Base-by-base conservation (phyloP, 2,797 vertebrate genomes). In the Protosalanx chinensis region DNA sequence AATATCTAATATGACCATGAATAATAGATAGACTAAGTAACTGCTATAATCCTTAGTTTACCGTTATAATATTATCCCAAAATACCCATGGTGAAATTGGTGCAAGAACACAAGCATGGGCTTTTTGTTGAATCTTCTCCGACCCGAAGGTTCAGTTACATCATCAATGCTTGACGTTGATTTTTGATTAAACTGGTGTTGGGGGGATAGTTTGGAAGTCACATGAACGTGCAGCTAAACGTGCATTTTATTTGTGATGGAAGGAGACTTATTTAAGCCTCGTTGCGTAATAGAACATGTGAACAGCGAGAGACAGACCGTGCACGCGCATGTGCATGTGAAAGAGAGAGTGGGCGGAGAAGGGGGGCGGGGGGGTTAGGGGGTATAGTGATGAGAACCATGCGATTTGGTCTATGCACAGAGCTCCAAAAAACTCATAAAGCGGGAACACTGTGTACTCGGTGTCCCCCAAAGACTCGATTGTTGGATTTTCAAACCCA, bases 261-360 rank as follows among this genome's bases (percentile, higher is more conserved):
- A 83, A 74, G 77, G 64, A 78, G 79, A 83, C 78, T 82, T 84
- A 75, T 27, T 27, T 27, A 82, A 80, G 64, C 72, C 58, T 64
- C 69, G 84, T 92, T 91, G 91, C 79, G 88, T 90, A 91, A 92
- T 86, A 74, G 78, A 79, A 79, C 86, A 90, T 87, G 90, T 90
- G 85, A 89, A 88, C 79, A 78, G 84, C 82, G 81, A 73, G 80
- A 85, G 80, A 83, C 73, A 80, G 82, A 81, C 68, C n/a, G n/a
- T n/a, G n/a, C n/a, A n/a, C n/a, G n/a, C n/a, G n/a, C n/a, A n/a
- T n/a, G n/a, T 46, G 12, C 12, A 41, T 46, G 41, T 46, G 41
- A 46, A 12, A 46, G 41, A 46, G 41, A 8, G 41, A 46, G 41
- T 46, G 37, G 27, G 59, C 13, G 57, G 41, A 32, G 23, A 67